These are phyloP conservation scores for Tortrix viridana DNA, from an alignment of 2,888 invertebrate genomes.

Conservation along the genomic window DNA sequence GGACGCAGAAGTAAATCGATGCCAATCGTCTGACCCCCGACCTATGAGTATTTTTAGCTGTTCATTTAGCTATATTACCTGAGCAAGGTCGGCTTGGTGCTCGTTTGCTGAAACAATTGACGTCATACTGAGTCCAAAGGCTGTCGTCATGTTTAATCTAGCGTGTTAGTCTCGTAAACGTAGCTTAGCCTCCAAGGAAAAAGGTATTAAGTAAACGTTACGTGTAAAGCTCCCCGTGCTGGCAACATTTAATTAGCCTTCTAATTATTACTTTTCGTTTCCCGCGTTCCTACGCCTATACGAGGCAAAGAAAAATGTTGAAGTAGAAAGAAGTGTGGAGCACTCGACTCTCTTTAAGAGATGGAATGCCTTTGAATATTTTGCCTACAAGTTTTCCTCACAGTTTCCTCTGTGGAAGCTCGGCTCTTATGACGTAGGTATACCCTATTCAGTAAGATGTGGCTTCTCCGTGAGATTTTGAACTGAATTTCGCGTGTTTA, in stretches of 20 bases:
- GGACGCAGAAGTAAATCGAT: conserved; percentile 40
- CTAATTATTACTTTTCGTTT: conserved; percentile 31
- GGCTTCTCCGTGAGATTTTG: conserved; percentile 43
- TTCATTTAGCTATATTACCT: conserved; percentile 60
- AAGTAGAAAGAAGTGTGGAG: conserved; percentile 39
- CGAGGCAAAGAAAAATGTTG: conserved; percentile 41
- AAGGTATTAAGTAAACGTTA: conserved; percentile 43
- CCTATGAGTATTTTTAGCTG: conserved; percentile 76
- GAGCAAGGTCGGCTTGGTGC: conserved; percentile 65
- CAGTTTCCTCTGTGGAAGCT: conserved; percentile 49
- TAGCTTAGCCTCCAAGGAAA: conserved; percentile 54
- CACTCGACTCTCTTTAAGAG: conserved; percentile 45
- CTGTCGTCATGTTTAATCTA: conserved; percentile 62
- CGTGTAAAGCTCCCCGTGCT: conserved; percentile 21
- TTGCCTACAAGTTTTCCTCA: conserved; percentile 51
- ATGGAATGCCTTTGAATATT: conserved; percentile 56
- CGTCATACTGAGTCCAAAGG: conserved; percentile 72
- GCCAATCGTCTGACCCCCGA: conserved; percentile 65
- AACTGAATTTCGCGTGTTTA: background rate
- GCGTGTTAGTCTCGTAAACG: conserved; percentile 66
- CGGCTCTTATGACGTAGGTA: conserved; percentile 48
- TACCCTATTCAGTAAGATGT: conserved; percentile 50
- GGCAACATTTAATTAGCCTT: conserved; percentile 20
- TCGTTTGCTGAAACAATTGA: conserved; percentile 81
- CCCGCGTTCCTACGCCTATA: conserved; percentile 14